Evolutionary conservation across 2,888 invertebrate species (phyloP).

Genomic region (Pseudanteris insignis): DNA sequence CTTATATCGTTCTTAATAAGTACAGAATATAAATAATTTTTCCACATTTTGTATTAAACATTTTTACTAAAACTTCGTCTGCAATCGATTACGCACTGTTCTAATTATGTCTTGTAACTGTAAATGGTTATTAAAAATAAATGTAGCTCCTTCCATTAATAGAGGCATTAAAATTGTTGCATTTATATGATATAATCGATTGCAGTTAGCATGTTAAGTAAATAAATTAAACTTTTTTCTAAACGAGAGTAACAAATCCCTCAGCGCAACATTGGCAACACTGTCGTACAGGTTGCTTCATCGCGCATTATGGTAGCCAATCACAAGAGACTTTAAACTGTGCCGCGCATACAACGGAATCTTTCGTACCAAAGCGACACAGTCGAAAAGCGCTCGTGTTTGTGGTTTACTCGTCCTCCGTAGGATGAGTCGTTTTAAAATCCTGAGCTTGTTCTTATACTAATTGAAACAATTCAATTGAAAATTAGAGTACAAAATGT

Average conservation of each 20-base stretch:
- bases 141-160: too few relatives aligned
- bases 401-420: background rate
- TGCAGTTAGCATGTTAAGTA: background rate
- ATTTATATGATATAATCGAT: background rate
- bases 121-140: background rate
- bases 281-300: background rate
- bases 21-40: too few relatives aligned
- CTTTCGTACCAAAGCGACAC: background rate
- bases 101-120: background rate
- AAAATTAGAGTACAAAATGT: too few relatives aligned
- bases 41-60: too few relatives aligned
- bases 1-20: too few relatives aligned
- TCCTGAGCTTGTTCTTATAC: too few relatives aligned
- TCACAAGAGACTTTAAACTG: background rate
- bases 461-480: too few relatives aligned
- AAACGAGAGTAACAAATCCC: background rate
- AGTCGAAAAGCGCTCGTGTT: conserved; percentile 15
- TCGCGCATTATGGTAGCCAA: conserved; percentile 5
- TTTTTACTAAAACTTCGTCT: too few relatives aligned
- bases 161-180: too few relatives aligned
- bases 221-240: background rate
- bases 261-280: conserved; percentile 4
- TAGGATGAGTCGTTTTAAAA: conserved; percentile 9
- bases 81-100: too few relatives aligned
- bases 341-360: conserved; percentile 8